Percentiles rank a stretch among this genome's conserved stretches.
phyloP scores from a whole-genome alignment of 2,113 vertebrate species.

The Brachionichthys hirsutus region DNA sequence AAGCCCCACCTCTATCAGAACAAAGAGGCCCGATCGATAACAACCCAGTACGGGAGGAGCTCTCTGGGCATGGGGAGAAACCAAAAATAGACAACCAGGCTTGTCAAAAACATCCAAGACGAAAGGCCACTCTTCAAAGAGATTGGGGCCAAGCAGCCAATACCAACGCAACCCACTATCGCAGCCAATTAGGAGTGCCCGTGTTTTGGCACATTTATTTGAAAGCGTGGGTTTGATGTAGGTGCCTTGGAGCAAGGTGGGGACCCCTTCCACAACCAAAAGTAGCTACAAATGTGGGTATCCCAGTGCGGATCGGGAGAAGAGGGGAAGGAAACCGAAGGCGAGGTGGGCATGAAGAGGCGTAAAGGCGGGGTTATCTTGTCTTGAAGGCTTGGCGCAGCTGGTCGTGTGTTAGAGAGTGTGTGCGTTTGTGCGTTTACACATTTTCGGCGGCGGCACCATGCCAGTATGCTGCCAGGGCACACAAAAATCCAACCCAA shows the following conservation, averaged over 20 bases:
- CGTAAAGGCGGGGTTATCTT: slow-evolving; percentile 75
- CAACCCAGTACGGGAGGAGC: slow-evolving; percentile 68
- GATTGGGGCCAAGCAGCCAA: slow-evolving; percentile 72
- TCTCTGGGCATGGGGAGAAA: slow-evolving; percentile 74
- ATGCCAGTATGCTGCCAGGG: slow-evolving; percentile 77
- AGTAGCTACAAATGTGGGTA: slow-evolving; percentile 75
- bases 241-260: slow-evolving; percentile 74
- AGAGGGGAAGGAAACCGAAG: slow-evolving; percentile 63
- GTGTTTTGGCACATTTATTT: slow-evolving; percentile 76
- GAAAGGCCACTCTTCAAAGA: slow-evolving; percentile 74
- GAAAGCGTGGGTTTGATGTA: slow-evolving; percentile 79
- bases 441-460: slow-evolving; percentile 70
- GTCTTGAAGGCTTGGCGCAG: slow-evolving; percentile 80
- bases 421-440: slow-evolving; percentile 65
- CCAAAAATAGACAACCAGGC: slow-evolving; percentile 78
- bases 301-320: slow-evolving; percentile 68
- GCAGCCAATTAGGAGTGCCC: slow-evolving; percentile 63
- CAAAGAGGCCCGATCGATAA: slow-evolving; percentile 78
- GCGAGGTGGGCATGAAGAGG: slow-evolving; percentile 73
- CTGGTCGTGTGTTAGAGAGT: slow-evolving; percentile 72
- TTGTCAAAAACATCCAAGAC: slow-evolving; percentile 75
- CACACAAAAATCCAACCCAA: slow-evolving; percentile 71
- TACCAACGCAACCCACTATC: slow-evolving; percentile 66
- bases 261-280: slow-evolving; percentile 72
- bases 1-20: slow-evolving; percentile 73